Base-by-base conservation (phyloP, 2,113 vertebrate species). In the Tamias sibiricus region DNA sequence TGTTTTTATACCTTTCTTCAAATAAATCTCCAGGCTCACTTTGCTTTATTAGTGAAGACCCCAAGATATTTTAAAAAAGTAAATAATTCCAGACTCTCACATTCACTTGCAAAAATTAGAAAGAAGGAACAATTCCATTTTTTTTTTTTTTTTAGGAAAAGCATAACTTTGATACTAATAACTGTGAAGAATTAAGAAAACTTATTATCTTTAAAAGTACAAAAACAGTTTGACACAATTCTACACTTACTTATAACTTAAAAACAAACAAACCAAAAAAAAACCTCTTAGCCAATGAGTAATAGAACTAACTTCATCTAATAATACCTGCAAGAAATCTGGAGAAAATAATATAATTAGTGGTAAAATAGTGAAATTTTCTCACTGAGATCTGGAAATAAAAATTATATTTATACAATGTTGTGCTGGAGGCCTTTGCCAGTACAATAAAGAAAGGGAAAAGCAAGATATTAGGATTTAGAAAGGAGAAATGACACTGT, bases 301-400 rank as follows among this genome's bases (percentile, higher is more conserved):
- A 91, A 59, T 57, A 88, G 9, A 66, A 82, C 3, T 94, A 89
- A 89, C 19, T 85, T 91, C 47, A 91, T n/a, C 57, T 72, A 85
- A 85, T 44, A 42, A 88, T 90, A 75, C 37, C 28, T 69, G 11
- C 6, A 57, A 85, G 4, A 75, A 79, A 35, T 30, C 16, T 82
- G 35, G 3, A 94, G 32, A 40, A 72, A 90, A 81, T 14, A 76
- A 66, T 64, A 52, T 20, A 24, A 69, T 82, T 28, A 37, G 44
- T 74, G 2, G 13, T 76, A 91, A 85, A 85, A 71, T n/a, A 77
- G 1, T 75, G 37, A 96, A 72, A 82, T 74, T 64, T 94, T 72
- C 28, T 81, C 44, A 69, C 32, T 62, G 26, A 52, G 42, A 52
- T 90, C 26, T 68, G 22, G 6, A 88, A 93, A 64, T 52, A 44